Percentiles rank a stretch among this genome's conserved stretches.
phyloP scores from a whole-genome alignment of 2,113 vertebrate species.

The Cephalopholis sonnerati region DNA sequence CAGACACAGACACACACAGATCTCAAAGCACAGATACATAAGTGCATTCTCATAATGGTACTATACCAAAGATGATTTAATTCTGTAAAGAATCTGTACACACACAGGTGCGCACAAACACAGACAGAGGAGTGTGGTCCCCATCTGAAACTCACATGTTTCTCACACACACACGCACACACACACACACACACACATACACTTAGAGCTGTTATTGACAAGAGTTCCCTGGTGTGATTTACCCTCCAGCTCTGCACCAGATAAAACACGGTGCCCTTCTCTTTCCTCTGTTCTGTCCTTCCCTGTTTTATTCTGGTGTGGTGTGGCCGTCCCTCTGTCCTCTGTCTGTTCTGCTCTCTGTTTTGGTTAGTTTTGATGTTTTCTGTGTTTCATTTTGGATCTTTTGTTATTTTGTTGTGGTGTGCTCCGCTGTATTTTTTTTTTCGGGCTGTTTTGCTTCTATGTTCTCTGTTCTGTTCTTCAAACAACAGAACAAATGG shows the following conservation, averaged over 20 bases:
- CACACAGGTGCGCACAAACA: neutral
- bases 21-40: neutral
- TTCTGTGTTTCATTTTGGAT: neutral
- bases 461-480: neutral
- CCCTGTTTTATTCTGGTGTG: constrained; percentile 7
- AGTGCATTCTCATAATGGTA: constrained; percentile 1
- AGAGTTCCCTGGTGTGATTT: constrained; percentile 36
- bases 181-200: constrained; percentile 6
- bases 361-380: constrained; percentile 3
- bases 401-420: constrained; percentile 5
- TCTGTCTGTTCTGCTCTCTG: neutral
- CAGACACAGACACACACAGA: neutral
- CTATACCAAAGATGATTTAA: neutral
- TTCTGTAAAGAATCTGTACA: neutral
- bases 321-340: neutral
- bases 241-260: constrained; percentile 21
- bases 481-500: constrained; percentile 17
- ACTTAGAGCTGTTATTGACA: constrained; percentile 36
- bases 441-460: neutral
- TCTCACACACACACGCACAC: neutral
- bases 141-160: too few species aligned
- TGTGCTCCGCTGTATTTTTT: neutral
- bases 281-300: constrained; percentile 14
- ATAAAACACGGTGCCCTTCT: constrained; percentile 23
- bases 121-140: neutral